A percentile compares a stretch with the other conserved stretches of the same genome.
These are phyloP conservation scores for Adoxophyes honmai DNA, from an alignment of 1,140 invertebrate species.

Conservation along the genomic window DNA sequence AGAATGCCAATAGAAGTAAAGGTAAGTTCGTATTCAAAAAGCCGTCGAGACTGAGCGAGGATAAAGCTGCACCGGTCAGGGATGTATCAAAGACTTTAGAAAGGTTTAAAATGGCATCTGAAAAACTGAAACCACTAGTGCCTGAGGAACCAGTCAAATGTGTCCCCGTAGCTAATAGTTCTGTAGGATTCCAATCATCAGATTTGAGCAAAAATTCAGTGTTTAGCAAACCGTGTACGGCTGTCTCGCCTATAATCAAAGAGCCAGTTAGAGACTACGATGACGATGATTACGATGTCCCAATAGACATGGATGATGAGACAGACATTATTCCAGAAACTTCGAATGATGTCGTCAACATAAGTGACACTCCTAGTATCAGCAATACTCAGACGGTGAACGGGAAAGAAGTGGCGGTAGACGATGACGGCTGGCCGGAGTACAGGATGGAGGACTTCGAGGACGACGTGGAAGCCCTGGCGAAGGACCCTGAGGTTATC, in stretches of 20 bases:
- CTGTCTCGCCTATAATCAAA: constrained; percentile 26
- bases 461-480: constrained; percentile 31
- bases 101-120: constrained; percentile 53
- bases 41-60: constrained; percentile 40
- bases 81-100: constrained; percentile 58
- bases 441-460: constrained; percentile 65
- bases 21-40: constrained; percentile 69
- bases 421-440: constrained; percentile 67
- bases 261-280: constrained; percentile 32
- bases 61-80: constrained; percentile 32
- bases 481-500: constrained; percentile 28
- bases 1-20: constrained; percentile 42
- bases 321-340: constrained; percentile 34
- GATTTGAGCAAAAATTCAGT: constrained; percentile 39
- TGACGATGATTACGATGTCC: constrained; percentile 43
- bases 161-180: constrained; percentile 50
- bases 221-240: constrained; percentile 29
- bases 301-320: constrained; percentile 42
- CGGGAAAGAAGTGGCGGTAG: constrained; percentile 37
- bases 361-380: constrained; percentile 35
- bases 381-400: constrained; percentile 31
- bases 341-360: constrained; percentile 33
- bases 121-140: constrained; percentile 55
- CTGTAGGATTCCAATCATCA: constrained; percentile 58
- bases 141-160: constrained; percentile 31